Base-by-base conservation (phyloP, 2,888 invertebrate species). In the Hemistola chrysoprasaria region DNA sequence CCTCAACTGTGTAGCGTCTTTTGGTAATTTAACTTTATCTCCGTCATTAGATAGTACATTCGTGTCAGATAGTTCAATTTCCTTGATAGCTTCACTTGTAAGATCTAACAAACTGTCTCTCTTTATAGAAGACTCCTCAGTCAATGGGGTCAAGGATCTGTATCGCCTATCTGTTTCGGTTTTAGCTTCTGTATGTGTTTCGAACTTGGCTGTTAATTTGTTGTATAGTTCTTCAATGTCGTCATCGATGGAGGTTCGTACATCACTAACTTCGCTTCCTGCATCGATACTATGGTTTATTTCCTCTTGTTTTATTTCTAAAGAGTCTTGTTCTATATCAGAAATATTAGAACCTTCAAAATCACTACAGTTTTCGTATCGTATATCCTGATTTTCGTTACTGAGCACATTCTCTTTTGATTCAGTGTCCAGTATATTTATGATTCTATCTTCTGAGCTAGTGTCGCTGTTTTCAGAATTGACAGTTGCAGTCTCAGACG, bases 291-390 rank as follows among this genome's bases (percentile, higher is more conserved):
- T 50, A 2, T 8, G 8, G 3, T 31, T n/a, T n/a, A n/a, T 35
- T 23, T 48, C 52, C 2, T 2, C 32, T 16, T 60, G 56, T 27
- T 35, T 49, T 10, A 50, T 51, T 53, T 70, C 73, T 53, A 86
- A 62, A 1, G 86, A 87, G 49, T 86, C 86, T 46, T 76, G 78
- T 36, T 85, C 86, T 1, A 84, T 61, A 40, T 84, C 79, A 1
- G 74, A 66, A 38, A 31, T 27, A n/a, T 53, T 56, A 1, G 69
- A 64, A 6, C 52, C 54, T 5, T 68, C 70, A 29, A 59, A 65
- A 10, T 66, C 65, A 45, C 65, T 74, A 4, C 53, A 53, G 29
- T 58, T 59, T 24, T 61, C 69, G 42, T 61, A 65, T 21, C 45
- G 42, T 3, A 32, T 41, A 10, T 68, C 61, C 9, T 55, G 57